Base-by-base conservation (phyloP, 2,888 invertebrate genomes). In the Apamea monoglypha region DNA sequence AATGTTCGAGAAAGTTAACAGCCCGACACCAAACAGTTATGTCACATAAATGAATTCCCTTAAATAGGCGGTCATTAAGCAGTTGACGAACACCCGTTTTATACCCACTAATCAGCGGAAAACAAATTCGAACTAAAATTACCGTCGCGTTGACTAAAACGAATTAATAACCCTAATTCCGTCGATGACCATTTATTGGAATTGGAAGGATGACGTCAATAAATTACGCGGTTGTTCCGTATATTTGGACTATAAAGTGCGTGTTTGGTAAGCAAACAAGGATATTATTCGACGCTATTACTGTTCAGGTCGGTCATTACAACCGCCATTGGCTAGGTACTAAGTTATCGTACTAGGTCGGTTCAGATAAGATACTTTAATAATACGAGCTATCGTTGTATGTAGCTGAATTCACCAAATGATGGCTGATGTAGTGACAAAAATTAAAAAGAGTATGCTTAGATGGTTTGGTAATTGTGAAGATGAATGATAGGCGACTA, bases 101-200 rank as follows among this genome's bases (percentile, higher is more conserved):
- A 86, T 81, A 83, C 77, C 70, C 50, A 69, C 73, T 83, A 86
- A 89, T 84, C 82, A 86, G 80, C 71, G n/a, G 79, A 79, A 86
- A 90, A 86, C 86, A 87, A 90, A 86, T 89, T 86, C 81, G 68
- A 88, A 85, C 82, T 84, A 71, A 86, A 87, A 89, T 88, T 83
- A 75, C 80, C 75, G 25, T 69, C 25, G 53, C 68, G 56, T 68
- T 59, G 70, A 81, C 76, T 78, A 74, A 82, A 88, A 86, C 84
- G 82, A 83, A 89, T 87, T 16, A 85, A 82, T 84, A 83, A 84
- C 82, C 81, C 81, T 81, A 90, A 90, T 89, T 89, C 85, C 78
- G 83, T 87, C 87, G 82, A 88, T 88, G 89, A 84, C 79, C 85
- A 87, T 82, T 82, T 88, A 90, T 84, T 89, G 84, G 82, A 56